phyloP scores from a whole-genome alignment of 2,888 invertebrate species.

The Lasioglossum vierecki region DNA sequence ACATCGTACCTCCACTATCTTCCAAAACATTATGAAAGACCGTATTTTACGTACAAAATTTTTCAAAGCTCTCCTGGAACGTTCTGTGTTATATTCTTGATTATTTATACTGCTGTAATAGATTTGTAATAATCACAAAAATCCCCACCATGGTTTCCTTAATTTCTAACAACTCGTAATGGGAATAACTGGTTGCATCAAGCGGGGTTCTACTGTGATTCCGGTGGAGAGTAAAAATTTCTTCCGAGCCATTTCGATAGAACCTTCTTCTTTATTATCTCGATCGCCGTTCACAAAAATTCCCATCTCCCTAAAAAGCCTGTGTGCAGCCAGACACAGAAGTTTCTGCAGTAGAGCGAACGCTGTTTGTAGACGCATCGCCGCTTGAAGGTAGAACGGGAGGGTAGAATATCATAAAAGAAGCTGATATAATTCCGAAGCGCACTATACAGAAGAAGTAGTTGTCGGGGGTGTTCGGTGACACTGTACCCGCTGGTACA shows the following conservation, averaged over 20 bases:
- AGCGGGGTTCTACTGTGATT: background rate
- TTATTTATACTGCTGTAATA: background rate
- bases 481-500: background rate
- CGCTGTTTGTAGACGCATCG: slow-evolving; percentile 26
- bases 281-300: background rate
- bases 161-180: no score
- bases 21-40: background rate
- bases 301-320: background rate
- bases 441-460: slow-evolving; percentile 12
- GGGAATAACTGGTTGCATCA: no score
- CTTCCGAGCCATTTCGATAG: background rate
- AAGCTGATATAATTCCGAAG: slow-evolving; percentile 44
- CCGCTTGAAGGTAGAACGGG: slow-evolving; percentile 13
- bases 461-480: slow-evolving; percentile 4
- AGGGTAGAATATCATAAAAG: slow-evolving; percentile 52
- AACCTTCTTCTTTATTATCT: background rate
- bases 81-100: no score
- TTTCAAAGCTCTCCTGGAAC: background rate
- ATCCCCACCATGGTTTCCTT: no score
- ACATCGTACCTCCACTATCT: background rate
- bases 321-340: slow-evolving; percentile 10
- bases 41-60: background rate
- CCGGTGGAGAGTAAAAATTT: background rate
- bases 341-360: slow-evolving; percentile 15
- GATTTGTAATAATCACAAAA: background rate